A percentile compares a stretch with the other conserved stretches of the same genome.
Evolutionary conservation across 2,113 vertebrate genomes (phyloP).

Genomic region (Formicarius rufipectus): DNA sequence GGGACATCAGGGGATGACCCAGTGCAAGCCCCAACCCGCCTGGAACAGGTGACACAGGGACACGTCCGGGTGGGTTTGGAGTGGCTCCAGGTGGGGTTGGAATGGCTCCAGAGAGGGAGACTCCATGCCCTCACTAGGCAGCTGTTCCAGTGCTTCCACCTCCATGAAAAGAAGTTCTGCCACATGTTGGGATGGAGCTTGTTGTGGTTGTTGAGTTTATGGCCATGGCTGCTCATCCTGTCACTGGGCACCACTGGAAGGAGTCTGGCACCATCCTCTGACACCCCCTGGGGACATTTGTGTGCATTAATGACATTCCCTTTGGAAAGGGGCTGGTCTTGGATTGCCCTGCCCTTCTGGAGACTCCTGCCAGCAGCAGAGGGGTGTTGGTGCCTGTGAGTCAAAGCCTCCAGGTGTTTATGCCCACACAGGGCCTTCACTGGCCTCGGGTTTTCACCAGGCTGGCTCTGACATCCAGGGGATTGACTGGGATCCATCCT

Average conservation of each 20-base stretch:
- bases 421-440: rapidly evolving
- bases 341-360: not conserved
- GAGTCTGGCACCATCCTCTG: not conserved
- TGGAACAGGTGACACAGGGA: not conserved
- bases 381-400: not conserved
- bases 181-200: not conserved
- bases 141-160: not conserved
- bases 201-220: not conserved
- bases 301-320: not conserved
- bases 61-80: not conserved
- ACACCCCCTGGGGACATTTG: too few relatives aligned
- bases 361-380: not conserved
- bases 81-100: not conserved
- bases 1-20: not conserved
- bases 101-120: not conserved
- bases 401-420: not conserved
- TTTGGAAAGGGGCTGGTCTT: not conserved
- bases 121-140: not conserved
- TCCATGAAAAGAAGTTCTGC: not conserved
- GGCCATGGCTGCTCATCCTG: not conserved
- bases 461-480: rapidly evolving
- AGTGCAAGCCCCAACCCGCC: not conserved
- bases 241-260: not conserved
- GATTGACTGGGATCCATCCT: rapidly evolving
- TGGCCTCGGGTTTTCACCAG: not conserved